phyloP scores from a whole-genome alignment of 2,888 invertebrate genomes.

The Drosophila cognata region DNA sequence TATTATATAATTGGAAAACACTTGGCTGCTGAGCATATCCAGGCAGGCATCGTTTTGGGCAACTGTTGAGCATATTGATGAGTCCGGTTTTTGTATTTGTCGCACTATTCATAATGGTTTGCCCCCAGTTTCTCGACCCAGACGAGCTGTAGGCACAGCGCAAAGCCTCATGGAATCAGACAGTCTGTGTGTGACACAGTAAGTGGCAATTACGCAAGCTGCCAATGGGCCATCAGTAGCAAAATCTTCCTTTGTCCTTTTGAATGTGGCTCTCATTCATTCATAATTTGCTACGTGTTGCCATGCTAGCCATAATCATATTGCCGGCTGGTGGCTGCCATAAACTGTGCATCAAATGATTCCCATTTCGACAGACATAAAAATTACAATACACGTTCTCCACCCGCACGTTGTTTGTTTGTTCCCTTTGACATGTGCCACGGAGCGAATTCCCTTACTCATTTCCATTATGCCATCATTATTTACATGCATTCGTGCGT shows the following conservation, averaged over 20 bases:
- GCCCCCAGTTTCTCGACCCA: background rate
- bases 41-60: background rate
- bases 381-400: constrained; percentile 67
- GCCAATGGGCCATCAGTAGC: constrained; percentile 51
- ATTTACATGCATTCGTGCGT: constrained; percentile 76
- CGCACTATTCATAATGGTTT: constrained; percentile 26
- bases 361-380: constrained; percentile 48
- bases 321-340: constrained; percentile 43
- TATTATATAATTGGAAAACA: constrained; percentile 18
- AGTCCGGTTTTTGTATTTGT: constrained; percentile 36
- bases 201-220: constrained; percentile 68
- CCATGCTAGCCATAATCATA: constrained; percentile 63
- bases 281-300: constrained; percentile 79
- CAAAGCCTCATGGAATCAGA: constrained; percentile 11
- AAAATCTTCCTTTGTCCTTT: constrained; percentile 20
- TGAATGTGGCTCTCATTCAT: constrained; percentile 50
- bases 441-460: constrained; percentile 18
- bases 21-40: constrained; percentile 6
- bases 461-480: constrained; percentile 63
- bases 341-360: constrained; percentile 75
- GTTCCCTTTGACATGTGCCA: constrained; percentile 6
- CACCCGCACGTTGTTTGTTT: constrained; percentile 1
- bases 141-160: background rate
- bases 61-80: constrained; percentile 58
- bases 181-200: constrained; percentile 14